Evolutionary conservation across 2,888 invertebrate species (phyloP), one percentile per base, ranked within the genome.

Genomic region (Anaspis maculata): DNA sequence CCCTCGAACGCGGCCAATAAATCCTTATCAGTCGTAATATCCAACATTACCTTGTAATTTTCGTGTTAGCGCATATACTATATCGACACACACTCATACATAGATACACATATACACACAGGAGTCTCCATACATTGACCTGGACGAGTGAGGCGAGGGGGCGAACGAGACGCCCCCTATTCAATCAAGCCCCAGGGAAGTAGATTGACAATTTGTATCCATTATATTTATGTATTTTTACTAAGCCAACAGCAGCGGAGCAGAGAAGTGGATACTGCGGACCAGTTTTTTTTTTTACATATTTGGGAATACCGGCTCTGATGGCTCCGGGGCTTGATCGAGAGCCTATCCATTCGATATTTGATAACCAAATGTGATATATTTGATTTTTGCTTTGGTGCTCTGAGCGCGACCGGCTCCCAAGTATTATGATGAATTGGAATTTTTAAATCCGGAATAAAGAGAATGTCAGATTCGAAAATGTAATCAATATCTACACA

Each of bases 201-300:
- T 48, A 53, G 56, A 59, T 59, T 59, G 61, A 59, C 61, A 60
- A 60, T 60, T 61, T 60, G 61, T 60, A 58, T 61, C 58, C 61
- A 60, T 59, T 61, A 61, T 60, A 59, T 61, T 60, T 59, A 61
- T 61, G 61, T 59, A 59, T 61, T 59, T 61, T 59, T 58, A 57
- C 56, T 59, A 58, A 59, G 58, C 56, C 53, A 48, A 48, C 40
- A 49, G 46, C 45, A 24, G n/a, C n/a, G n/a, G n/a, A n/a, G n/a
- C 24, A 24, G 5, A 44, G 42, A 47, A 48, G 48, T 47, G 52
- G 48, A 50, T 53, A 50, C 51, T 49, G 49, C 45, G 44, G 48
- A 46, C 41, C 44, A 39, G 42, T 39, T 37, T 39, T 44, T 46
- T 49, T 54, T 51, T 51, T 30, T 21, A 13, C 54, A 54, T 54